Base-by-base conservation (phyloP, 2,888 invertebrate species). In the Helleia helle region DNA sequence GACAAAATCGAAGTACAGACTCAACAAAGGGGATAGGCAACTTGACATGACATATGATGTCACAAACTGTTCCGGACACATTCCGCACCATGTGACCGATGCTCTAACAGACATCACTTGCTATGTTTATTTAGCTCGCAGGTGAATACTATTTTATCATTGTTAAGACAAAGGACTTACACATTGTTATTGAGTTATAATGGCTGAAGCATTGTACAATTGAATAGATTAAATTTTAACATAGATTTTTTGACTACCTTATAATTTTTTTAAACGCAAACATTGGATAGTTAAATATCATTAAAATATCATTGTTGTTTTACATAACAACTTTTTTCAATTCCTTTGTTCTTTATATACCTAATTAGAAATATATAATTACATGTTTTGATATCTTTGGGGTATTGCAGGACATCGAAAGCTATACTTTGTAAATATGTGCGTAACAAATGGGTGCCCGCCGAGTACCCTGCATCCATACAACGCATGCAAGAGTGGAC, bases 21-120 rank as follows among this genome's bases (percentile, higher is more conserved):
- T 99, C 6, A 97, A 96, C 67, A 99, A 99, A 76, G 97, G 98
- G 1, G 99, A 99, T 63, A 86, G 94, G 28, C 98, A 99, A 68
- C 77, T 99, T 43, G 97, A 97, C 80, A 89, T 97, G 59, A 97
- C 96, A 37, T 98, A 91, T 72, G 92, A 93, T 51, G 86, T 87
- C 7, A 62, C 66, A 30, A 62, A 62, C 48, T 63, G 69, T 41
- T 65, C 72, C 1, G 80, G 73, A 18, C 88, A 93, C 86, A 90
- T 91, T 26, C 93, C 97, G 0, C 97, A 98, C 77, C 97, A 98
- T 70, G 94, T 99, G 0, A 94, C 98, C 0, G 99, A 99, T 61
- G 93, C 97, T 14, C 86, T 99, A 18, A 96, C 97, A 0, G 97
- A 98, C 71, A 98, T 99, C 44, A 98, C 98, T 0, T 99, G 96